A percentile compares a stretch with the other conserved stretches of the same genome.
Evolutionary conservation across 1,140 invertebrate genomes (phyloP).

Genomic region (Plutomurus gul): DNA sequence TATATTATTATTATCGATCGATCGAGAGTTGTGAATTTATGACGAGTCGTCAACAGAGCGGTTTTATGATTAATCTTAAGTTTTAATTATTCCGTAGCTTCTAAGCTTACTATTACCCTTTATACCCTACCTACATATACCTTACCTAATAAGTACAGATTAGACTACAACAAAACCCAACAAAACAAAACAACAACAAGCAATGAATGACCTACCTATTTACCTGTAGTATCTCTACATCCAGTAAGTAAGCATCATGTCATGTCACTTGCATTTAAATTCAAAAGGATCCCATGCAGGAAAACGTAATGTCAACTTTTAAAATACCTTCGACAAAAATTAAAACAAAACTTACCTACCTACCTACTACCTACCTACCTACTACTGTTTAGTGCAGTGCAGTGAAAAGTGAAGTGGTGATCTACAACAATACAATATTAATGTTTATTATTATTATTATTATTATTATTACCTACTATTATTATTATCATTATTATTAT

Average conservation of each 20-base stretch:
- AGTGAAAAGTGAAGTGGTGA: slow-evolving; percentile 28
- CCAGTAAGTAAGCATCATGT: neutral
- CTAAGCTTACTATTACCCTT: neutral
- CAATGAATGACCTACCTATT: slow-evolving; percentile 10
- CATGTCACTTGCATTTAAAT: neutral
- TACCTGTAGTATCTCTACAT: neutral
- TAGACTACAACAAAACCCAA: neutral
- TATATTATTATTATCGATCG: slow-evolving; percentile 26
- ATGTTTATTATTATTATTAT: slow-evolving; percentile 28
- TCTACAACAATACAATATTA: slow-evolving; percentile 28
- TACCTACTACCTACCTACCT: slow-evolving; percentile 9
- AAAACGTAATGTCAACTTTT: slow-evolving; percentile 9
- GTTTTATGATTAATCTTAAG: slow-evolving; percentile 18
- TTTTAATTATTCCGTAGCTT: neutral
- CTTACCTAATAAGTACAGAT: neutral
- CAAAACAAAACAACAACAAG: neutral
- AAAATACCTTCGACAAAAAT: slow-evolving; percentile 1
- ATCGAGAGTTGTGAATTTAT: slow-evolving; percentile 29
- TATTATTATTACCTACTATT: slow-evolving; percentile 26
- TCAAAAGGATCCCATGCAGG: neutral
- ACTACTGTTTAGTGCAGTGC: slow-evolving; percentile 19
- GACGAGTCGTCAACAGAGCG: slow-evolving; percentile 14
- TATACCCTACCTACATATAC: neutral
- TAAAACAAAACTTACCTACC: neutral
- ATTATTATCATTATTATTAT: slow-evolving; percentile 27